Evolutionary conservation across 1,140 invertebrate genomes (phyloP).

Genomic region (Aphis gossypii): DNA sequence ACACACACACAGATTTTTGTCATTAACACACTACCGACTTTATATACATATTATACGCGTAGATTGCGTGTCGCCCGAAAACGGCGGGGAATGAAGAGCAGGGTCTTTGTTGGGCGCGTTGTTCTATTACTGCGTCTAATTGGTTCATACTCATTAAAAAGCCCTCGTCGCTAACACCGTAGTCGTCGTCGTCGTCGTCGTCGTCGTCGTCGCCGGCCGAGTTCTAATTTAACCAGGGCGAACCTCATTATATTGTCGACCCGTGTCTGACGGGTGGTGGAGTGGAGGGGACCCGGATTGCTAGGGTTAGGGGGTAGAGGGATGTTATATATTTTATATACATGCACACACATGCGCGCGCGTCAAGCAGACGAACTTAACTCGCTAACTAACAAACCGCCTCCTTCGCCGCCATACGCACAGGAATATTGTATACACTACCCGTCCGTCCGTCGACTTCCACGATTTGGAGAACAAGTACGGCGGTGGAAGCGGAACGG

Average conservation of each 20-base stretch:
- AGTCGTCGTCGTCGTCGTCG: constrained; percentile 16
- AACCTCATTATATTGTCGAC: constrained; percentile 58
- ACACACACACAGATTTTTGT: constrained; percentile 25
- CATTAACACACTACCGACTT: neutral
- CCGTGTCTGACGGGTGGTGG: neutral
- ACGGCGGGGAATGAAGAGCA: neutral
- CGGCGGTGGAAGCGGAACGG: neutral
- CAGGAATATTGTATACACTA: neutral
- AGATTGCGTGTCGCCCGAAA: constrained; percentile 32
- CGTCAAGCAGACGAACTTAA: constrained; percentile 29
- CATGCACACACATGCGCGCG: neutral
- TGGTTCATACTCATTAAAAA: constrained; percentile 58
- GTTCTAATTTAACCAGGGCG: constrained; percentile 57
- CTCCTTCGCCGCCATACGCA: neutral
- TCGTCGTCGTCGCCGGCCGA: constrained; percentile 43
- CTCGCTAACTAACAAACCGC: constrained; percentile 56
- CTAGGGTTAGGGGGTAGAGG: neutral
- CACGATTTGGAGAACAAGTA: neutral
- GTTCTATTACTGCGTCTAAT: constrained; percentile 56
- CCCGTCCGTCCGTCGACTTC: neutral
- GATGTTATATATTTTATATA: constrained; percentile 1
- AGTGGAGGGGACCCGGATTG: neutral
- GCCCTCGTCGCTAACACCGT: constrained; percentile 56
- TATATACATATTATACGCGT: neutral
- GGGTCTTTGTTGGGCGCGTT: constrained; percentile 54